Conservation (phyloP, 2,888 invertebrate genomes). For the Ceraclea dissimilis region DNA sequence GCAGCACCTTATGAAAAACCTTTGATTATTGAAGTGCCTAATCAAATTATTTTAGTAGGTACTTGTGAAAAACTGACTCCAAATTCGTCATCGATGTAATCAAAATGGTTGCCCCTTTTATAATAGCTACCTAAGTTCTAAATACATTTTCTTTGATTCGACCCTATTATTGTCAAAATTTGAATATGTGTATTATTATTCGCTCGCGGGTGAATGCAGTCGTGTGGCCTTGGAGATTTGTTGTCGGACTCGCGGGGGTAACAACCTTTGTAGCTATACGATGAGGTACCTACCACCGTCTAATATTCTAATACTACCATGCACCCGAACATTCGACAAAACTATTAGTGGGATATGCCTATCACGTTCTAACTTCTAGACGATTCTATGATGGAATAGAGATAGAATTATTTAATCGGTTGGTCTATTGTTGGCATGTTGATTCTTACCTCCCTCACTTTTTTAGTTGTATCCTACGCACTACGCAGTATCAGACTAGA, state of each 20-base stretch:
- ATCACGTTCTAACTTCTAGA: not conserved
- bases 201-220: conserved; percentile 13
- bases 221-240: conserved; percentile 24
- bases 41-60: too few species aligned
- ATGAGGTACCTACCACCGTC: too few species aligned
- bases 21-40: too few species aligned
- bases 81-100: too few species aligned
- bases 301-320: not conserved
- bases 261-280: conserved; percentile 17
- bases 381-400: not conserved
- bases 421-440: not conserved
- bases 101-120: too few species aligned
- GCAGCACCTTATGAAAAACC: too few species aligned
- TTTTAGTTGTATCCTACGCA: not conserved
- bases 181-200: conserved; percentile 13
- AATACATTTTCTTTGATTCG: too few species aligned
- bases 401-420: conserved; percentile 5
- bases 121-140: too few species aligned
- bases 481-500: not conserved
- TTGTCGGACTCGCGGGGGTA: conserved; percentile 21
- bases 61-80: too few species aligned
- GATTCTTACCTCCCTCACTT: not conserved
- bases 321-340: not conserved
- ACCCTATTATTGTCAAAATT: conserved; percentile 11
- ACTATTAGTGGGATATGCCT: not conserved